Base-by-base conservation (phyloP, 1,140 invertebrate species). In the Drosophila sp. region DNA sequence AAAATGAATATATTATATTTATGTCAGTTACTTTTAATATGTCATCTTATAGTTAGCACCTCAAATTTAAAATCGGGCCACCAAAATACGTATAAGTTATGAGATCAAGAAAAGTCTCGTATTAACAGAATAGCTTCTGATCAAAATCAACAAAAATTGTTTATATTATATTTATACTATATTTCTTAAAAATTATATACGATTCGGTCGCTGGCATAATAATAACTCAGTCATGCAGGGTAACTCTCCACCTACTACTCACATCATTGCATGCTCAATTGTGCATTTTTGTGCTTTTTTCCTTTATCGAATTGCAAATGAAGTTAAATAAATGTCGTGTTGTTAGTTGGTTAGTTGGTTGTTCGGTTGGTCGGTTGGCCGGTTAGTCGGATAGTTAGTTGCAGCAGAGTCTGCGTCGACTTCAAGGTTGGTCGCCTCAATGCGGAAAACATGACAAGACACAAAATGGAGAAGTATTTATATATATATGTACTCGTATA, bases 271-370 rank as follows among this genome's bases (percentile, higher is more conserved):
- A 34, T 32, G 7, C 14, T 11, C 8, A 14, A 13, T 13, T 14
- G 7, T 29, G 27, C 11, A 8, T 53, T 14, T 32, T 21, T 14
- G 6, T 13, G 16, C 25, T 34, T 21, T 40, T 34, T 29, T 40
- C 8, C 48, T 65, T 51, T 53, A 78, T 73, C 81, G 77, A 86
- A 84, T 86, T 84, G 80, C 80, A 86, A 86, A 84, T 84, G 69
- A 84, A 84, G 77, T 62, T 54, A 73, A 84, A 73, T 84, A 71
- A 59, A 59, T 70, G 74, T 64, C 67, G 32, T 73, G 58, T 38
- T 58, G 70, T 41, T 32, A 40, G 45, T 32, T 58, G 63, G 36
- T 13, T 32, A 38, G 13, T 41, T 29, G 36, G n/a, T 2, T 29
- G 38, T 40, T 34, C 43, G 34, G 64, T 5, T 29, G 18, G 13